Base-by-base conservation (phyloP, 2,888 invertebrate genomes). In the Microdon myrmicae region DNA sequence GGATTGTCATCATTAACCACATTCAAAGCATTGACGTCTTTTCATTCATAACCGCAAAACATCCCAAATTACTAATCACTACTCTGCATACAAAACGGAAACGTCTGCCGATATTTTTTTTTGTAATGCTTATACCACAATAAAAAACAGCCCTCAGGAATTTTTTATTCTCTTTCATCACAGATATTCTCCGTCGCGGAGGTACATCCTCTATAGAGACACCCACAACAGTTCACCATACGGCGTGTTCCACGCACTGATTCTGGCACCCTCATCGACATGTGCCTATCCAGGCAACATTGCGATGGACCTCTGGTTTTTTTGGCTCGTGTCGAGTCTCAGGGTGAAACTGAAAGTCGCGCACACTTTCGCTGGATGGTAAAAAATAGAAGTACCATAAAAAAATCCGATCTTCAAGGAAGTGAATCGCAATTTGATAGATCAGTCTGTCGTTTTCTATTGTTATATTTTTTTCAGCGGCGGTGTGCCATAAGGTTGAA, bases 201-300 rank as follows among this genome's bases (percentile, higher is more conserved):
- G 29, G 41, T 31, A 28, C 32, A 32, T 41, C 44, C 32, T 44
- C 38, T 12, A 22, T n/a, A n/a, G n/a, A n/a, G 39, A 64, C 61
- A 51, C 56, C 61, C 56, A 64, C 61, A 64, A 56, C 51, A 41
- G 41, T 28, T 45, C 39, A 38, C 47, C 54, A 43, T 43, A 23
- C 25, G 31, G 19, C 55, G 39, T 12, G 43, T 9, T 53, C n/a
- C n/a, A 26, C 41, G 51, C 41, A 43, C 44, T 44, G 44, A 44
- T 49, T 55, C 29, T 45, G 25, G 61, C 61, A 56, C 61, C 61
- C 61, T 56, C 9, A 25, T 45, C 45, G 51, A 51, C 61, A 64
- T 64, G 61, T 64, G 61, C 51, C 25, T 32, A 20, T 45, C 26
- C 35, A 23, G 20, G 31, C 43, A 20, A 25, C 22, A 29, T 44